Base-by-base conservation (phyloP, 2,888 invertebrate species). In the Leptinotarsa peninsularis region DNA sequence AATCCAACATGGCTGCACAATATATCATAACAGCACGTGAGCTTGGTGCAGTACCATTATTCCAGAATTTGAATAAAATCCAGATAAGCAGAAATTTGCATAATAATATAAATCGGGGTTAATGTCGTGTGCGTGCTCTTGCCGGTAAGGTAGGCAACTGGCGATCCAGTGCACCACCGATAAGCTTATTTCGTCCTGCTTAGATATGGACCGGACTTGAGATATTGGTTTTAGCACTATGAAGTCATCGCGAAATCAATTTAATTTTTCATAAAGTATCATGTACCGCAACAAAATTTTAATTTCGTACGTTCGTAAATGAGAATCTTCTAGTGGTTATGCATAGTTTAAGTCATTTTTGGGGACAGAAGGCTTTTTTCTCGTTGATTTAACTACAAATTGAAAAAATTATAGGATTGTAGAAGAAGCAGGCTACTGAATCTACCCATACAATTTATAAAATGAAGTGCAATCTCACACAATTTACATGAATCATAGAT, bases 21-120 rank as follows among this genome's bases (percentile, higher is more conserved):
- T 87, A 87, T 86, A 86, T 88, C 88, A 87, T 87, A 87, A 86
- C 84, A 82, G 84, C 86, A 86, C 85, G 85, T 85, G 82, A 84
- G 84, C 80, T 74, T 78, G 75, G 85, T 86, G 87, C 87, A 85
- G 87, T 86, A 87, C 86, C 87, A 86, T 88, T 87, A 87, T 87
- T 87, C 86, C 83, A 83, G 86, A 87, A 88, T 88, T 88, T 88
- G 88, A 88, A 88, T 88, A 88, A 87, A 83, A 85, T 84, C 81
- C 80, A 82, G 87, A 87, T 87, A 87, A 87, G 87, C 75, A 49
- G 66, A 73, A 77, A 88, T 89, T 88, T 88, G 85, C 88, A 89
- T 89, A 89, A 88, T 88, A 88, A 87, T 88, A 88, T 88, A 88
- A 88, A 88, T 88, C 88, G 88, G 87, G 87, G 88, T 88, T 88